Conservation (phyloP, 2,113 vertebrate species). For the Phaetusa simplex region DNA sequence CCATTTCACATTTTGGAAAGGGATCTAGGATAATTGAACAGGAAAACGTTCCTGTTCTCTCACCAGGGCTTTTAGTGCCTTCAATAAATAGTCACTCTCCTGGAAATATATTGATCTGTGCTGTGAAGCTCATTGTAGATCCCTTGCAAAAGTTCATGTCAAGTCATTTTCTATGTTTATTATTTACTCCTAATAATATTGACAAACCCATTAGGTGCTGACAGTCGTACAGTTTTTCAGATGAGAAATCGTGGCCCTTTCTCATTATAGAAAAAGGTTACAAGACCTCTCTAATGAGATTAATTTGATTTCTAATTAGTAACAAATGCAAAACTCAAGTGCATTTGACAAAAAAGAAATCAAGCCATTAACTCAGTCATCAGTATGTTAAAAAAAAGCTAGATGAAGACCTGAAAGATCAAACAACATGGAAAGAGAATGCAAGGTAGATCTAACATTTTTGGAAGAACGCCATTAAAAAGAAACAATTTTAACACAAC, state of each 20-base stretch:
- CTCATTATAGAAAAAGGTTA: conserved; percentile 17
- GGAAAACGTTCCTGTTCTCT: background rate
- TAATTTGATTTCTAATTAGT: conserved; percentile 61
- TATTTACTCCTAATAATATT: conserved; percentile 58
- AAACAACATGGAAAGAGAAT: background rate
- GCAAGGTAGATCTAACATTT: background rate
- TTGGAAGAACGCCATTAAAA: background rate
- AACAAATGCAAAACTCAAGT: conserved; percentile 58
- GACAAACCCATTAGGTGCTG: conserved; percentile 46
- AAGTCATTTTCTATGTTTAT: conserved; percentile 66
- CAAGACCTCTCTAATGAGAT: conserved; percentile 32
- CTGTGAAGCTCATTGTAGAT: conserved; percentile 6
- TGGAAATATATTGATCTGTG: conserved; percentile 45
- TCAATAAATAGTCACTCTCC: conserved; percentile 4
- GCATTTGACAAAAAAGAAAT: conserved; percentile 60
- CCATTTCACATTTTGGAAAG: background rate
- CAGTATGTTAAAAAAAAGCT: background rate
- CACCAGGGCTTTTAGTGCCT: background rate
- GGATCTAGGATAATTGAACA: background rate
- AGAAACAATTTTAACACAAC: background rate
- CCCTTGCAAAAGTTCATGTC: conserved; percentile 36
- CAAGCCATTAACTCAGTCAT: conserved; percentile 27
- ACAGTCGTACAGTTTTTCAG: conserved; percentile 17
- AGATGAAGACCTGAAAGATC: background rate
- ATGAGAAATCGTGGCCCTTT: conserved; percentile 28